Base-by-base conservation (phyloP, 1,140 invertebrate species). In the Pomacea maculata region DNA sequence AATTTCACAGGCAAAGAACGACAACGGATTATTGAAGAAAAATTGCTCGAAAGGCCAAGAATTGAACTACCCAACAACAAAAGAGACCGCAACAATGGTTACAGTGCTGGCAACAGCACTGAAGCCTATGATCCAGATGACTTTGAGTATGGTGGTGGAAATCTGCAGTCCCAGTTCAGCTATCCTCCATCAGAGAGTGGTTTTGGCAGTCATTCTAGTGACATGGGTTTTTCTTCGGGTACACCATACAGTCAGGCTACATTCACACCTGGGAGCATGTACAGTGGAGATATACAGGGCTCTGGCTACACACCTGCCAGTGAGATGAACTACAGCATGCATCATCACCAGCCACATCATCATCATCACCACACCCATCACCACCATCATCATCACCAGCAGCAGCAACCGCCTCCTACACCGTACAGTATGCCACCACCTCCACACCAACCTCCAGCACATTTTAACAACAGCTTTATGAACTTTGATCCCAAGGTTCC, bases 21-120 rank as follows among this genome's bases (percentile, higher is more conserved):
- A 76, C 83, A 87, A 52, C 83, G 94, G 85, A 93, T 95, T 80
- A 95, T 96, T 87, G 94, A 96, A 72, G 94, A 95, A 61, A 82
- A 90, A 21, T 87, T 90, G 86, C 80, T 84, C 15, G 93, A 93
- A 78, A 87, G 91, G 15, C 88, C 87, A 90, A 93, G 83, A 82
- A 89, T n/a, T 91, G 92, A 68, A 64, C 74, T 75, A 55, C 79
- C 65, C 73, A 72, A 78, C 81, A 75, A 77, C 6, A 81, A 83
- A 71, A 75, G 81, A 67, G 85, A 87, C 70, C 85, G 85, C 17
- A 78, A 84, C 34, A 84, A 73, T 25, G 81, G 80, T 57, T 82
- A 25, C 54, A 78, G 76, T 15, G 78, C 61, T 15, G 57, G 57
- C 55, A 67, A 68, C 71, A 78, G 79, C 52, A 75, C 70, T 34